Evolutionary conservation across 2,797 vertebrate species (phyloP), one percentile per base, ranked within the genome.

Genomic region (Pangasius mekongensis): DNA sequence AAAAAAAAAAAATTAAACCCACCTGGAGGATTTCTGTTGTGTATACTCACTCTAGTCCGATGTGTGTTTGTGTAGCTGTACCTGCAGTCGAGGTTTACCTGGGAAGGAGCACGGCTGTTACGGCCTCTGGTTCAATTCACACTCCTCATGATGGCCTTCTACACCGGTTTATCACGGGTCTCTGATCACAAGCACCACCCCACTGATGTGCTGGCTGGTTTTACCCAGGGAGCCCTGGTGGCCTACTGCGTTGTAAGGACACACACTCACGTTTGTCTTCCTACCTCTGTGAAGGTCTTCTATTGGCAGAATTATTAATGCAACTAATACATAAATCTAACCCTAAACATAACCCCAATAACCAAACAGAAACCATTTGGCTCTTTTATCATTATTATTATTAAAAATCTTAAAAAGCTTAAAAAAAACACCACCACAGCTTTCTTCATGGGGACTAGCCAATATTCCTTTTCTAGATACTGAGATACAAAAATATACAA

Each of bases 111-210:
- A 87, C 98, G 98, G n/a, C 97, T 99, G 90, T 96, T 99, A 8
- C 97, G 98, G 89, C 98, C 98, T 1, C 95, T 99, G 88, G 96
- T 99, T 33, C 98, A 99, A 95, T 99, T 99, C 95, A 99, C 98
- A 27, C 94, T 99, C 92, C 92, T 99, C 94, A 99, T 99, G 98
- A 99, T 99, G 98, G 97, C 98, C 0, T 99, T 99, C 93, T 99
- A 99, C 96, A 99, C 98, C 0, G 98, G 98, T 87, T 94, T 99
- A 87, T 99, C 98, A 11, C 97, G 98, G 0, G 96, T 99, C 18
- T 99, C 98, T 0, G 98, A 99, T 94, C 97, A 99, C 95, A 99
- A 99, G 95, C 98, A 99, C 93, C 98, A 99, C 93, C 98, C 98
- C 43, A 96, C 97, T 0, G 98, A 99, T 0, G 98, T 99, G 87